Conservation (phyloP, 2,113 vertebrate genomes). For the Saccopteryx bilineata region DNA sequence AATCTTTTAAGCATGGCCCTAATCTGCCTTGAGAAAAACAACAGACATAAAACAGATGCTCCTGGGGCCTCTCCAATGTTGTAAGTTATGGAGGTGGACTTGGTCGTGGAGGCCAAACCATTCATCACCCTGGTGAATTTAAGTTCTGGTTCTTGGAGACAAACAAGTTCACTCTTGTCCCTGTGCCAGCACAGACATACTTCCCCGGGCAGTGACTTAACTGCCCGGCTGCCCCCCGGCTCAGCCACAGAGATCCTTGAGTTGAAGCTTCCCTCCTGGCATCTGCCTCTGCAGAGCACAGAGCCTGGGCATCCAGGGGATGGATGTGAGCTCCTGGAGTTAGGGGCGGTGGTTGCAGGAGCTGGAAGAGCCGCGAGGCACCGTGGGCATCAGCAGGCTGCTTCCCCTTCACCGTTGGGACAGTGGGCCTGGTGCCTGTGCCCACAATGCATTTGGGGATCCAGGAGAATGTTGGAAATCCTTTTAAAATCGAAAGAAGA, state of each 20-base stretch:
- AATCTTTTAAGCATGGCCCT: not conserved
- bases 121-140: conserved; percentile 69
- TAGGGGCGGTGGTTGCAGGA: fast-evolving
- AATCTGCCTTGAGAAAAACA: not conserved
- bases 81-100: conserved; percentile 68
- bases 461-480: not conserved
- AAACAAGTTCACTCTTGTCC: not conserved
- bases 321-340: not conserved
- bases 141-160: not conserved
- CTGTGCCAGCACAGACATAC: not conserved
- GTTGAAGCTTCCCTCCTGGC: not conserved
- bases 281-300: fast-evolving
- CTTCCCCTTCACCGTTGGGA: not conserved
- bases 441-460: fast-evolving
- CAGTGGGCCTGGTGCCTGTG: fast-evolving
- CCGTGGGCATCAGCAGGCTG: not conserved
- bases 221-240: not conserved
- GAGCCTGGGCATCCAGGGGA: fast-evolving
- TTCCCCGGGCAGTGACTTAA: not conserved
- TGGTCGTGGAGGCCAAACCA: conserved; percentile 5
- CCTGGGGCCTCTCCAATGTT: not conserved
- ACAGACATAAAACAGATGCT: fast-evolving
- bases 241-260: not conserved
- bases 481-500: conserved; percentile 7
- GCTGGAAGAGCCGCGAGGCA: not conserved